Evolutionary conservation across 1,140 invertebrate species (phyloP), one percentile per base, ranked within the genome.

Genomic region (Nasonia giraulti): DNA sequence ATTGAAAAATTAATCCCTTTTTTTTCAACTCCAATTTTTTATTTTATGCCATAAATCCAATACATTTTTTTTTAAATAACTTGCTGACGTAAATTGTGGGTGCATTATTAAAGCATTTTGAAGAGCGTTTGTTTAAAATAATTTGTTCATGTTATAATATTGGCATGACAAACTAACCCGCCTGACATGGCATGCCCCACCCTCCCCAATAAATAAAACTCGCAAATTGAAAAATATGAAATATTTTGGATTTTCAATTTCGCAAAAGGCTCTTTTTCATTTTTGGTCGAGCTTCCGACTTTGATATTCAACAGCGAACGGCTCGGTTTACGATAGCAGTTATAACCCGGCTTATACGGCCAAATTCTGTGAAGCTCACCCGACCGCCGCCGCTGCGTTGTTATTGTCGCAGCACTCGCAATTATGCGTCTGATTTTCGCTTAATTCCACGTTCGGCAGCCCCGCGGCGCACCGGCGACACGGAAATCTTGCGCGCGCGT

Each of bases 401-500:
- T 77, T 69, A 77, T 69, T 75, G 55, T 82, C 62, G 17, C 75
- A 27, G 78, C 66, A 89, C 86, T 88, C 77, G 86, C 88, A 90
- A 89, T 89, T 89, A 90, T 89, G 88, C 87, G 83, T 87, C 88
- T 87, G 90, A 90, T 91, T 91, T 85, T 87, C 87, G 87, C 87
- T 88, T 89, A 90, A 91, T 90, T 89, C 87, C 87, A 88, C 88
- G 90, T 89, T 90, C 79, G 69, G 40, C 68, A 55, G 86, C 85
- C 87, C 20, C 31, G 8, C 66, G 66, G 66, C 12, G 68, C 40
- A 40, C 68, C 44, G 2, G 10, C 87, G 89, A 89, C 89, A 90
- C 89, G 90, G 88, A 91, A 91, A 91, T 91, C 88, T 90, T 88
- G 89, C 83, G 82, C 33, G 77, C 86, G 87, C 90, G 89, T 90